Percentiles rank a stretch among this genome's conserved stretches.
These are phyloP conservation scores for Gasterosteus aculeatus DNA, from an alignment of 2,113 vertebrate genomes.

Conservation along the genomic window DNA sequence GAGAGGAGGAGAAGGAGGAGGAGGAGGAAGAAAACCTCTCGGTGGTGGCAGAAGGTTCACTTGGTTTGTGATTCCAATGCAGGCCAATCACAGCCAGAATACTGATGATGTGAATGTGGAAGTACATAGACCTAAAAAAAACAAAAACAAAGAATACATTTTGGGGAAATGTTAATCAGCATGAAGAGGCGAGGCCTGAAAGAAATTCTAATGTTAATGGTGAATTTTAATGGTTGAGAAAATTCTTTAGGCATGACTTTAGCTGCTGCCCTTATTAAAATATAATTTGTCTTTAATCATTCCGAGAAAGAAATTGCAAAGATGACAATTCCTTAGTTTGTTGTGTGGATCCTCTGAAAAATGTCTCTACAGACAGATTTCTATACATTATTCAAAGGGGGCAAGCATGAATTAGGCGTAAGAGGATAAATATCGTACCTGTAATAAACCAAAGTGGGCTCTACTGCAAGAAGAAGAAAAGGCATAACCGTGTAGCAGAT, in stretches of 20 bases:
- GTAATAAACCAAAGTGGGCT: conserved; percentile 78
- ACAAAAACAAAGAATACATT: neutral
- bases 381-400: neutral
- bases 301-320: neutral
- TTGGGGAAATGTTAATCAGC: neutral
- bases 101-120: conserved; percentile 90
- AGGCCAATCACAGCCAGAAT: conserved; percentile 86
- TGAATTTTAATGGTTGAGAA: neutral
- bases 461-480: conserved; percentile 80
- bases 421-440: conserved; percentile 54
- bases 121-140: conserved; percentile 90
- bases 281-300: neutral
- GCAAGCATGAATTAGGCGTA: neutral
- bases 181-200: neutral
- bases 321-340: neutral
- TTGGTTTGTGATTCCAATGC: conserved; percentile 69
- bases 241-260: neutral
- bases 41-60: conserved; percentile 39
- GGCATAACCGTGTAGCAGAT: conserved; percentile 85
- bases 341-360: neutral
- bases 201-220: neutral
- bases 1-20: conserved; percentile 38
- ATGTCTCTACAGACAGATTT: neutral
- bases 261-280: neutral
- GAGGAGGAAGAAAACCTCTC: conserved; percentile 27